Conservation (phyloP, 2,888 invertebrate species). For the Aphodius granarius region DNA sequence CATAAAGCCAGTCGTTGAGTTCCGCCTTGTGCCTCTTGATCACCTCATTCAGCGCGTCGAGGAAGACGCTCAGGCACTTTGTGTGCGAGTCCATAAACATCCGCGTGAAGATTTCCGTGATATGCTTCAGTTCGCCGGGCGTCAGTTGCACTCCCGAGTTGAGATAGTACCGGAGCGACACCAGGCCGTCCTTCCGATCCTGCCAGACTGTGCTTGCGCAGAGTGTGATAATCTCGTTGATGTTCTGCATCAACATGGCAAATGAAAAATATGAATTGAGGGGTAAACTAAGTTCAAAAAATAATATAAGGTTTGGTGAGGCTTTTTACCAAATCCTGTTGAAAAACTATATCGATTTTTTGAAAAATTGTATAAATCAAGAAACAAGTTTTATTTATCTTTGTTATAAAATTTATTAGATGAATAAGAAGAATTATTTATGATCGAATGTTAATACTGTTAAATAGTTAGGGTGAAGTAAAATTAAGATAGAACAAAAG, state of each 20-base stretch:
- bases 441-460: not conserved
- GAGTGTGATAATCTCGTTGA: slow-evolving; percentile 81
- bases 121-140: slow-evolving; percentile 73
- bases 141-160: slow-evolving; percentile 68
- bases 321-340: too few species aligned
- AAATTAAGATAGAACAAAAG: slow-evolving; percentile 13
- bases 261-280: slow-evolving; percentile 8
- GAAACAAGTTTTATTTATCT: too few species aligned
- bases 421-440: not conserved
- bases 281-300: too few species aligned
- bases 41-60: slow-evolving; percentile 91
- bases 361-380: too few species aligned
- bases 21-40: slow-evolving; percentile 84
- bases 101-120: slow-evolving; percentile 92
- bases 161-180: slow-evolving; percentile 71
- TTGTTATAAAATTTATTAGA: not conserved
- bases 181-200: slow-evolving; percentile 91
- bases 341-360: too few species aligned
- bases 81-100: slow-evolving; percentile 98
- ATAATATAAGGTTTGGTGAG: too few species aligned
- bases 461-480: not conserved
- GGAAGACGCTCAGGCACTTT: slow-evolving; percentile 88
- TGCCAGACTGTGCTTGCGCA: slow-evolving; percentile 92
- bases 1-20: slow-evolving; percentile 91
- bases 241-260: slow-evolving; percentile 61